Conservation (phyloP, 2,113 vertebrate genomes). For the Kryptolebias marmoratus region DNA sequence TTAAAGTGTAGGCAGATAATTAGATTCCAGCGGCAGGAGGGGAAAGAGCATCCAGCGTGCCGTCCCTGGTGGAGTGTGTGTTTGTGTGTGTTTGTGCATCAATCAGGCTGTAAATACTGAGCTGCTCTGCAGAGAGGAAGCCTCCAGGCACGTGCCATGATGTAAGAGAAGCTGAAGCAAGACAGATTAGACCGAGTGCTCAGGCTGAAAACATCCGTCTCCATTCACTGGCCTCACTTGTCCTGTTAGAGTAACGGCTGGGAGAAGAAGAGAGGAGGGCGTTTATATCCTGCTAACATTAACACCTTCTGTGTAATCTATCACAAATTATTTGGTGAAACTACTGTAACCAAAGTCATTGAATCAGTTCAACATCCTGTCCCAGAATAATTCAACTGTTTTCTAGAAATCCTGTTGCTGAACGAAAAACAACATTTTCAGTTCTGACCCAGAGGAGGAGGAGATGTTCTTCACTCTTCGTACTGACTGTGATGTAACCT, state of each 20-base stretch:
- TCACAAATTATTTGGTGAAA: not conserved
- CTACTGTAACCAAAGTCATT: slow-evolving; percentile 1
- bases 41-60: slow-evolving; percentile 25
- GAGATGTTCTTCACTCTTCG: too few relatives aligned
- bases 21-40: slow-evolving; percentile 38
- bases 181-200: slow-evolving; percentile 58
- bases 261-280: not conserved
- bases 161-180: slow-evolving; percentile 62
- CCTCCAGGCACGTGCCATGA: slow-evolving; percentile 55
- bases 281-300: slow-evolving; percentile 3
- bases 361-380: not conserved
- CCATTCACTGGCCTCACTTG: slow-evolving; percentile 23
- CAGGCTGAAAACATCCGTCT: slow-evolving; percentile 51
- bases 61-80: slow-evolving; percentile 41
- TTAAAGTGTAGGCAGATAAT: slow-evolving; percentile 60
- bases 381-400: not conserved
- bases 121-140: slow-evolving; percentile 50
- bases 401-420: not conserved
- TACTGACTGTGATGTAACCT: too few relatives aligned
- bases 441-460: too few relatives aligned
- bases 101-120: slow-evolving; percentile 60
- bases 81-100: slow-evolving; percentile 55
- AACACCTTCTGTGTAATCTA: not conserved
- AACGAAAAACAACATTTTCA: too few relatives aligned
- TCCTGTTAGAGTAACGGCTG: slow-evolving; percentile 30